Evolutionary conservation across 2,888 invertebrate species (phyloP), one percentile per base, ranked within the genome.

Genomic region (Sipha maydis): DNA sequence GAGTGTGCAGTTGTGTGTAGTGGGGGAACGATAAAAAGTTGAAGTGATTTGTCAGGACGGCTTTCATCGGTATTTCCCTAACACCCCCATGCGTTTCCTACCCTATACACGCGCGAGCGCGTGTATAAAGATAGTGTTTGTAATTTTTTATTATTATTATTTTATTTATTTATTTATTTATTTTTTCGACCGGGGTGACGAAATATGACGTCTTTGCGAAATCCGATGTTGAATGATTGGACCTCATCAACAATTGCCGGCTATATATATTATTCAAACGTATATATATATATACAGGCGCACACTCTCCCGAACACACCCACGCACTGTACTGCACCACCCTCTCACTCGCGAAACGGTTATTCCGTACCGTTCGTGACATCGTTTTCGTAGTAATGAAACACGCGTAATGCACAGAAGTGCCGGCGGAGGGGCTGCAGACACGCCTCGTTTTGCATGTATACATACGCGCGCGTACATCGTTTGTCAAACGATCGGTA

Each of bases 211-310:
- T 88, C 67, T 88, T 88, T 34, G 80, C 80, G 11, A 88, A 88
- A 88, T 88, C 88, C 80, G 88, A 88, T 88, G 88, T 88, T 88
- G 88, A 88, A 88, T 82, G 88, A 88, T 88, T 88, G 61, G 88
- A 88, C 88, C 88, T 88, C 88, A 82, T 88, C 88, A 82, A 88
- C 88, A 88, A 82, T 67, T 56, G 11, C 41, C 77, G 56, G 34
- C 17, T 11, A 34, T 61, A 71, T 71, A 71, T 54, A 31, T 56
- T 21, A 28, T 34, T 25, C n/a, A 41, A 41, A 54, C 79, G 34
- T 61, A 34, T 17, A 41, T 25, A 21, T 25, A 25, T 25, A 61
- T 25, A 61, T 8, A 61, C 80, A 38, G 61, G 38, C 31, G 67
- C 80, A 41, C 67, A 1, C 19, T 9, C 56, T 21, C 31, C 3